Evolutionary conservation across 2,888 invertebrate species (phyloP).

Genomic region (Chironomus riparius): DNA sequence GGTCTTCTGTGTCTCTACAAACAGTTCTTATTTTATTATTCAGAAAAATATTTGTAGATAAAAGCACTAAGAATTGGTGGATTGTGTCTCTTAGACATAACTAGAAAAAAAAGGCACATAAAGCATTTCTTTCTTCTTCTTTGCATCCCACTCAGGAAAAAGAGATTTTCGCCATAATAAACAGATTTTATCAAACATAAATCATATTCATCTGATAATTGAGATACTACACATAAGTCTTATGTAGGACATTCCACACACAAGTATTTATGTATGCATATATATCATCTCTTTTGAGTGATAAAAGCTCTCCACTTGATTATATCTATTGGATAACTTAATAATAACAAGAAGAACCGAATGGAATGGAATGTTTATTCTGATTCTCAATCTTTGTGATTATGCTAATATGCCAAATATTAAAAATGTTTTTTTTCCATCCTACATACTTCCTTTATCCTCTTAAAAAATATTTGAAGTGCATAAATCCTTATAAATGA

Average conservation of each 20-base stretch:
- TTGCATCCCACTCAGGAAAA: too few relatives aligned
- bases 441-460: not conserved
- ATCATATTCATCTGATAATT: constrained; percentile 4
- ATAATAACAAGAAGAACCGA: not conserved
- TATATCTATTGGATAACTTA: not conserved
- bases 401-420: not conserved
- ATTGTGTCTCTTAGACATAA: too few relatives aligned
- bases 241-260: not conserved
- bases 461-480: not conserved
- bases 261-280: not conserved
- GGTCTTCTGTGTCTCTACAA: not conserved
- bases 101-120: too few relatives aligned
- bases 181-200: constrained; percentile 4
- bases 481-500: not conserved
- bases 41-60: not conserved
- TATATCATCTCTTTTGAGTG: not conserved
- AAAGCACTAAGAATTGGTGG: too few relatives aligned
- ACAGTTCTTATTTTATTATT: not conserved
- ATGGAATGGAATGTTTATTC: not conserved
- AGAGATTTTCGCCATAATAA: constrained; percentile 4
- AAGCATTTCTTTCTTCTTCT: too few relatives aligned
- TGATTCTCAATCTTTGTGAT: not conserved
- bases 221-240: not conserved
- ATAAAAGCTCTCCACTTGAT: constrained; percentile 1
- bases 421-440: not conserved